Base-by-base conservation (phyloP, 2,797 vertebrate genomes). In the Karalla daura region DNA sequence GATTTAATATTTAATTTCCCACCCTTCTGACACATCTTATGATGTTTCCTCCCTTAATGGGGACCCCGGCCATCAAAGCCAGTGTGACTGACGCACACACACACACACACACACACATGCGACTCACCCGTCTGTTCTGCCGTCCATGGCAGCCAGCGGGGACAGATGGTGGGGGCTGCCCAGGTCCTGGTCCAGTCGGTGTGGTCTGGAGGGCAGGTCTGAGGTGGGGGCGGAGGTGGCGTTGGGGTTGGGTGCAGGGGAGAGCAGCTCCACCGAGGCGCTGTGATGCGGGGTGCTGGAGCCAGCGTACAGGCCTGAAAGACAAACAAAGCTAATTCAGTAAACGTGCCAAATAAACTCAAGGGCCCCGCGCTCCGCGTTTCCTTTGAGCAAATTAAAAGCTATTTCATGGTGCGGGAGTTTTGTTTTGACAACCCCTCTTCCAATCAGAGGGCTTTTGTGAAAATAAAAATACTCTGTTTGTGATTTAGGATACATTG, bases 231-330 rank as follows among this genome's bases (percentile, higher is more conserved):
- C 79, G 11, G 94, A 46, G 13, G 93, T 84, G 0, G 92, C 86
- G 70, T 89, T 80, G 35, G 92, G 86, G 70, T 89, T 80, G 35
- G 94, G 62, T 3, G 93, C 50, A 7, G 94, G 56, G 1, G 95
- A 88, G 75, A 97, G 91, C 66, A 97, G 83, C 72, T 94, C 94
- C 25, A 94, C 85, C 18, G 94, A 84, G 63, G 92, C 80, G 24
- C 95, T 91, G 0, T 93, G 96, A 58, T 94, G 95, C 80, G 91
- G 93, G 72, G 86, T 76, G 76, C 93, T 88, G 85, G 96, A 94
- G 86, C 94, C 94, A 37, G 93, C 79, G 79, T 95, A 98, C 87
- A 97, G 84, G 75, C 96, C 98, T 99, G 93, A 83, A 89, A 95
- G 91, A 93, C 88, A 96, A 93, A 94, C 85, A 92, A 76, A 85